Evolutionary conservation across 1,140 invertebrate species (phyloP).

Genomic region (Scaptodrosophila lebanonensis): DNA sequence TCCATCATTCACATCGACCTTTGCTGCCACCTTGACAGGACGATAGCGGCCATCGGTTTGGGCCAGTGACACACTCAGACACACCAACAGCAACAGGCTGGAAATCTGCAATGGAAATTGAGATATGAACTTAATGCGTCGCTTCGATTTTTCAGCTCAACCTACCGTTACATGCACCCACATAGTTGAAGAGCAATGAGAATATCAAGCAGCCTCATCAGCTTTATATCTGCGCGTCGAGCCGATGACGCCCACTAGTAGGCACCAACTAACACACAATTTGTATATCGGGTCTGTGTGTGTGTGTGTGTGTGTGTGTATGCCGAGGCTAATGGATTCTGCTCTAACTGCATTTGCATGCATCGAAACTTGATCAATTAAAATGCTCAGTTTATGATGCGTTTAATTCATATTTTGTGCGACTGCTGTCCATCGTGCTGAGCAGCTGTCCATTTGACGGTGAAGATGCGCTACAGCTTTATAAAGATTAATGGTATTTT

Average conservation of each 20-base stretch:
- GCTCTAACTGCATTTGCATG: conserved; percentile 34
- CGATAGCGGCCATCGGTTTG: conserved; percentile 73
- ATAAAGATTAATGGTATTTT: conserved; percentile 38
- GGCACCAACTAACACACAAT: no score
- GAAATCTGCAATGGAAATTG: conserved; percentile 21
- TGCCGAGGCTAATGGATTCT: no score
- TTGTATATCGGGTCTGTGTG: no score
- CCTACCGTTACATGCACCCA: conserved; percentile 59
- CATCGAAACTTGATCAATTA: conserved; percentile 65
- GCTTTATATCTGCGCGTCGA: conserved; percentile 53
- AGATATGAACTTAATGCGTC: not conserved
- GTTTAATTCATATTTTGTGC: conserved; percentile 59
- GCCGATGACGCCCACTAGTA: conserved; percentile 36
- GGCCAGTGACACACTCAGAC: conserved; percentile 34
- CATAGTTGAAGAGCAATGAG: conserved; percentile 55
- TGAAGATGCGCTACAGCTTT: conserved; percentile 14
- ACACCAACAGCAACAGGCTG: conserved; percentile 24
- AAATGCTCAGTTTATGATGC: conserved; percentile 46
- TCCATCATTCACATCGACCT: conserved; percentile 51
- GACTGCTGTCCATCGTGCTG: conserved; percentile 6
- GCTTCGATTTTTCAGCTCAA: not conserved
- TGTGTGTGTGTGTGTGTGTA: no score
- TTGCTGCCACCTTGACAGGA: conserved; percentile 20
- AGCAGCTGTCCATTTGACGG: not conserved
- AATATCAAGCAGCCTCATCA: conserved; percentile 8